A percentile compares a stretch with the other conserved stretches of the same genome.
phyloP scores from a whole-genome alignment of 2,888 invertebrate genomes.

The Nemapogon koenigi region DNA sequence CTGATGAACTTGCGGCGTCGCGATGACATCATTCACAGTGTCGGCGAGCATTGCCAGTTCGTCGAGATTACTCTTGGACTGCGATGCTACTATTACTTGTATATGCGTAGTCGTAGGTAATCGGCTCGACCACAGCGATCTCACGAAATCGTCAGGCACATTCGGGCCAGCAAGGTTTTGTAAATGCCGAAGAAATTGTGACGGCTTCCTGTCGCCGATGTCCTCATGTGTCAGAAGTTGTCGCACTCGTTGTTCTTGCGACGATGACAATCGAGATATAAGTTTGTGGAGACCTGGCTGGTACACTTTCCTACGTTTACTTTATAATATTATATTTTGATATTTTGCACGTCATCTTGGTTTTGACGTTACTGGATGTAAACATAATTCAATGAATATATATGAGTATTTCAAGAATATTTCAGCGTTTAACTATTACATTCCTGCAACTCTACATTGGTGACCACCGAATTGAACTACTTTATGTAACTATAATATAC shows the following conservation, averaged over 20 bases:
- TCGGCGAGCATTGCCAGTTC: not conserved
- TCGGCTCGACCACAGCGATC: conserved; percentile 14
- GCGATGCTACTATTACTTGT: not conserved
- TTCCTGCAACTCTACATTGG: no score
- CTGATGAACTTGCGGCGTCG: not conserved
- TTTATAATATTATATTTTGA: no score
- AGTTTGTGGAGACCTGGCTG: no score
- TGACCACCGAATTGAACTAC: no score
- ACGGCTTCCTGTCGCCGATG: conserved; percentile 9
- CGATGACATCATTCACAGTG: not conserved
- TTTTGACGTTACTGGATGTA: no score
- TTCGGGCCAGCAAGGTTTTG: conserved; percentile 6
- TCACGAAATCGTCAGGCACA: conserved; percentile 8
- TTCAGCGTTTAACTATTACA: no score
- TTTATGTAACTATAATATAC: no score
- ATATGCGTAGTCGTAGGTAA: conserved; percentile 13
- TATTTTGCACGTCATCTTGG: no score
- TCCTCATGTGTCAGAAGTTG: not conserved
- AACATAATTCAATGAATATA: no score
- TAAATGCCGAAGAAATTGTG: conserved; percentile 3
- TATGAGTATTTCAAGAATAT: no score
- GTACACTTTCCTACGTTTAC: no score
- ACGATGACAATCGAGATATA: not conserved
- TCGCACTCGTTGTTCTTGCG: not conserved
- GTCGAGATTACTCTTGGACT: not conserved